These are phyloP conservation scores for Anabas testudineus DNA, from an alignment of 2,797 vertebrate species.

Conservation along the genomic window DNA sequence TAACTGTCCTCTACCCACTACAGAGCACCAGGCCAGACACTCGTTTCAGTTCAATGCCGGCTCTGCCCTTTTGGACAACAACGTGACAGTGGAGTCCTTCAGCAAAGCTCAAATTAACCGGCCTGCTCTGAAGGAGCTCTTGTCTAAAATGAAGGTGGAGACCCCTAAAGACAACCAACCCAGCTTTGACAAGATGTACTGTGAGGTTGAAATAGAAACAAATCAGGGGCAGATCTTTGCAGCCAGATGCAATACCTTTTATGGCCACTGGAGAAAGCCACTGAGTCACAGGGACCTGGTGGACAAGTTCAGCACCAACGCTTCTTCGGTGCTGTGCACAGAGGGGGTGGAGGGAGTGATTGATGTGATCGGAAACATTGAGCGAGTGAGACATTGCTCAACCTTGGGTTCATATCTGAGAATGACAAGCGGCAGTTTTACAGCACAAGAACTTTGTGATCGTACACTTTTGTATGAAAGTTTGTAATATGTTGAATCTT, in stretches of 20 bases:
- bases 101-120: constrained; percentile 71
- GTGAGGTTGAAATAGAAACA: constrained; percentile 82
- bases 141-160: constrained; percentile 85
- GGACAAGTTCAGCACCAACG: constrained; percentile 89
- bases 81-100: constrained; percentile 85
- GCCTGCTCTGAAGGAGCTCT: constrained; percentile 81
- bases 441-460: constrained; percentile 1
- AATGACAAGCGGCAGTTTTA: constrained; percentile 49
- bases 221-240: constrained; percentile 56
- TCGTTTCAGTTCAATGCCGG: constrained; percentile 95
- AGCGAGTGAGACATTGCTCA: constrained; percentile 83
- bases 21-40: constrained; percentile 93
- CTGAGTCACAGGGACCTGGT: constrained; percentile 87
- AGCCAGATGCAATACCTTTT: constrained; percentile 88
- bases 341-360: constrained; percentile 85
- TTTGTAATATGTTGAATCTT: background rate
- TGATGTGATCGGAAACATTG: constrained; percentile 83
- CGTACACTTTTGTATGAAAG: background rate
- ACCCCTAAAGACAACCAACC: constrained; percentile 88
- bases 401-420: constrained; percentile 82
- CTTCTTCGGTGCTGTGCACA: constrained; percentile 72
- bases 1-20: constrained; percentile 86
- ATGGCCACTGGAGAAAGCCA: constrained; percentile 95
- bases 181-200: constrained; percentile 92
- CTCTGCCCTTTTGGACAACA: constrained; percentile 87